A percentile compares a stretch with the other conserved stretches of the same genome.
These are phyloP conservation scores for Mythimna loreyi DNA, from an alignment of 2,888 invertebrate species.

Conservation along the genomic window DNA sequence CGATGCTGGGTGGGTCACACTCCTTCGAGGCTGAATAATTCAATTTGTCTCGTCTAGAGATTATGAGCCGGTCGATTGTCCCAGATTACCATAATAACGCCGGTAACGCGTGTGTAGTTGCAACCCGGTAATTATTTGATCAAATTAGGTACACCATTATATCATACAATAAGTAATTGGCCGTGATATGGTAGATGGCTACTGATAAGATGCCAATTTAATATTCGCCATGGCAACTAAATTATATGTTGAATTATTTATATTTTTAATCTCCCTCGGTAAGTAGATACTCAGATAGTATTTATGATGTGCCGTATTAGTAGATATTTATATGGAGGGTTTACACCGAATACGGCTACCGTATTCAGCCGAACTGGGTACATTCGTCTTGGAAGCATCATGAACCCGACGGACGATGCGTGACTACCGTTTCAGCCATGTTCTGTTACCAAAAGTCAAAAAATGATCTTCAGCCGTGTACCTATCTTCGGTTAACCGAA, in stretches of 20 bases:
- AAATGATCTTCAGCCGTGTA: too few species aligned
- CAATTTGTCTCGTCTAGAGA: constrained; percentile 19
- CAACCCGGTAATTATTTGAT: constrained; percentile 34
- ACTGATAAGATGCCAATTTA: constrained; percentile 1
- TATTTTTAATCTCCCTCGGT: background rate
- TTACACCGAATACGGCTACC: too few species aligned
- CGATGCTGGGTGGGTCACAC: constrained; percentile 15
- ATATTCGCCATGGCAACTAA: background rate
- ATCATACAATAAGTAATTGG: constrained; percentile 6
- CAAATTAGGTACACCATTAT: constrained; percentile 26
- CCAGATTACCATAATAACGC: constrained; percentile 28
- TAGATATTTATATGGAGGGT: too few species aligned
- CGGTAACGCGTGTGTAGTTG: background rate
- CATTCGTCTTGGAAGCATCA: too few species aligned
- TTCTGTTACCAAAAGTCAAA: too few species aligned
- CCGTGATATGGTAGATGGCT: background rate
- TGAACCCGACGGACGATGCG: too few species aligned
- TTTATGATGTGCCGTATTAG: too few species aligned
- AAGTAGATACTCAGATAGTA: too few species aligned
- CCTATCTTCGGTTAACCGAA: too few species aligned
- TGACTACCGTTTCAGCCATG: too few species aligned
- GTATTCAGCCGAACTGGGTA: too few species aligned
- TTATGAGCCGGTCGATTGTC: constrained; percentile 18
- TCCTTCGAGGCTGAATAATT: constrained; percentile 17
- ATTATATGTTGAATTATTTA: constrained; percentile 7